A percentile compares a stretch with the other conserved stretches of the same genome.
Evolutionary conservation across 2,113 vertebrate genomes (phyloP).

Genomic region (Nothocercus nigrocapillus): DNA sequence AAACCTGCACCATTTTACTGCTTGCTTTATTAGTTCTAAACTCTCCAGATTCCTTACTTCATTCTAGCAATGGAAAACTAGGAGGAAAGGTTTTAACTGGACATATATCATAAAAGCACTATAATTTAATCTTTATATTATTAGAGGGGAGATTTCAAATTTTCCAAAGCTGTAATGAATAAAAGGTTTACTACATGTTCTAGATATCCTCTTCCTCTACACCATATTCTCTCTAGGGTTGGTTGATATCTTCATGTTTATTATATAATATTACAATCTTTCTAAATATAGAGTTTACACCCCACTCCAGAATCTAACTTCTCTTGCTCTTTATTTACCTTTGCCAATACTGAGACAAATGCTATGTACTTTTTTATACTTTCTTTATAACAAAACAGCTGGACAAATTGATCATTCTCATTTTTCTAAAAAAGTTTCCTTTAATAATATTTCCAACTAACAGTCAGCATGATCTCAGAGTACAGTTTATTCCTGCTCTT

Average conservation of each 20-base stretch:
- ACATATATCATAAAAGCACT: background rate
- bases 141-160: background rate
- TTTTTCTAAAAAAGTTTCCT: background rate
- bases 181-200: background rate
- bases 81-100: constrained; percentile 50
- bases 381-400: constrained; percentile 11
- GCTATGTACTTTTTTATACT: background rate
- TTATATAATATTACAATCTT: background rate
- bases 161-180: background rate
- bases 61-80: constrained; percentile 35
- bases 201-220: background rate
- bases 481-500: background rate
- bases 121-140: background rate
- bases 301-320: background rate
- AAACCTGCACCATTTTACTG: constrained; percentile 18
- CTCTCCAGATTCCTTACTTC: constrained; percentile 51
- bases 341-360: background rate
- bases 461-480: constrained; percentile 32
- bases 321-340: background rate
- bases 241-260: background rate
- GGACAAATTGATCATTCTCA: background rate
- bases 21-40: constrained; percentile 10
- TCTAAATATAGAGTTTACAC: background rate
- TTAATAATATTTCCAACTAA: constrained; percentile 35
- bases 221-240: background rate